Evolutionary conservation across 2,888 invertebrate species (phyloP).

Genomic region (Tachina grossa): DNA sequence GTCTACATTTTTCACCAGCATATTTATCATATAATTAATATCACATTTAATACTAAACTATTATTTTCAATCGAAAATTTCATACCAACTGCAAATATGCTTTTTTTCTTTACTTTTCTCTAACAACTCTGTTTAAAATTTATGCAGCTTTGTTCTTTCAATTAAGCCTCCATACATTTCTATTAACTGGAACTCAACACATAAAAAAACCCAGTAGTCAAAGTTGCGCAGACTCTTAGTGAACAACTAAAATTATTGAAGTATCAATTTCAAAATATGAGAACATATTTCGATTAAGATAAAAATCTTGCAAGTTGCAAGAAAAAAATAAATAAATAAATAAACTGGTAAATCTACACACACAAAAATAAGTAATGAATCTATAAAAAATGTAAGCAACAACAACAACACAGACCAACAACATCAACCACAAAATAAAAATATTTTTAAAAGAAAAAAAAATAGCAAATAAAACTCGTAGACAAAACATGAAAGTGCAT

Average conservation of each 20-base stretch:
- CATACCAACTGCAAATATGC: no score
- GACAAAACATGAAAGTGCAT: slow-evolving; percentile 69
- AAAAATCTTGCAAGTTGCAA: slow-evolving; percentile 15
- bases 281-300: slow-evolving; percentile 61
- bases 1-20: no score
- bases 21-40: no score
- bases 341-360: slow-evolving; percentile 36
- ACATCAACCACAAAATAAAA: slow-evolving; percentile 41
- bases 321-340: background rate
- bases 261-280: slow-evolving; percentile 65
- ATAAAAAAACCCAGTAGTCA: slow-evolving; percentile 15
- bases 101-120: background rate
- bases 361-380: slow-evolving; percentile 40
- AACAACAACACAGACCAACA: slow-evolving; percentile 17
- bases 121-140: background rate
- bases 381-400: slow-evolving; percentile 36
- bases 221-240: background rate
- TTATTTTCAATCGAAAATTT: background rate
- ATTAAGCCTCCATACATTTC: slow-evolving; percentile 17
- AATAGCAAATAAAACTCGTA: slow-evolving; percentile 53
- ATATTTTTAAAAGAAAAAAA: background rate
- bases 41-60: no score
- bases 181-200: slow-evolving; percentile 3
- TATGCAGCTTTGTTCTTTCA: background rate
- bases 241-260: slow-evolving; percentile 15